Conservation (phyloP, 2,113 vertebrate genomes). For the Myiagra hebetior region DNA sequence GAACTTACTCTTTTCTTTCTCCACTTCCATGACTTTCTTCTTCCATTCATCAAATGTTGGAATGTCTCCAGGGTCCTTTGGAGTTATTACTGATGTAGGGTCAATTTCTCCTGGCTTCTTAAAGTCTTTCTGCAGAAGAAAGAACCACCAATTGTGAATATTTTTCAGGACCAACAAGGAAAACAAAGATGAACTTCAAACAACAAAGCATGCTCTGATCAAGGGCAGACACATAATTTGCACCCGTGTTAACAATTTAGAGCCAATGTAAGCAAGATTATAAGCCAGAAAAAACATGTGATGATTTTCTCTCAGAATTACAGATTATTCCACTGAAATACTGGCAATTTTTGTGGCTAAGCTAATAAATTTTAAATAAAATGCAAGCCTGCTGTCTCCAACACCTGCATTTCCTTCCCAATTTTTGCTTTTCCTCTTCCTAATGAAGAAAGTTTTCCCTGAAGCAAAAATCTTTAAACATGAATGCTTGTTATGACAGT, state of each 20-base stretch:
- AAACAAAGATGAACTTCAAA: neutral
- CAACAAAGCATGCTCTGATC: neutral
- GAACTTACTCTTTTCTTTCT: slow-evolving; percentile 96
- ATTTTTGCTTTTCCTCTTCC: neutral
- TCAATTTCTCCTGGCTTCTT: slow-evolving; percentile 79
- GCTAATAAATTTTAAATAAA: neutral
- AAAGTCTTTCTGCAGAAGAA: slow-evolving; percentile 69
- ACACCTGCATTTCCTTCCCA: neutral
- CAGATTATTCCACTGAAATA: neutral
- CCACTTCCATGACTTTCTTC: slow-evolving; percentile 98
- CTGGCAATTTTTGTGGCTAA: neutral
- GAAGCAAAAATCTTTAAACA: neutral
- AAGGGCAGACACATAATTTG: neutral
- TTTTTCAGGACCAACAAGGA: neutral
- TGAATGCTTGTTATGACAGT: neutral
- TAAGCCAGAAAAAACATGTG: neutral
- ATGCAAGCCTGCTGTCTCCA: neutral
- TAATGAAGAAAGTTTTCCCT: neutral
- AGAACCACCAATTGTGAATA: neutral
- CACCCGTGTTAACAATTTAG: neutral
- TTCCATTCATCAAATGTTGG: slow-evolving; percentile 99
- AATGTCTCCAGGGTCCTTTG: slow-evolving; percentile 91
- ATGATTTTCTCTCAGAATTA: neutral
- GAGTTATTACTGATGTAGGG: slow-evolving; percentile 77
- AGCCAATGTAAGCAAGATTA: neutral